A percentile compares a stretch with the other conserved stretches of the same genome.
Evolutionary conservation across 1,140 invertebrate species (phyloP).

Genomic region (Macrobrachium nipponense): DNA sequence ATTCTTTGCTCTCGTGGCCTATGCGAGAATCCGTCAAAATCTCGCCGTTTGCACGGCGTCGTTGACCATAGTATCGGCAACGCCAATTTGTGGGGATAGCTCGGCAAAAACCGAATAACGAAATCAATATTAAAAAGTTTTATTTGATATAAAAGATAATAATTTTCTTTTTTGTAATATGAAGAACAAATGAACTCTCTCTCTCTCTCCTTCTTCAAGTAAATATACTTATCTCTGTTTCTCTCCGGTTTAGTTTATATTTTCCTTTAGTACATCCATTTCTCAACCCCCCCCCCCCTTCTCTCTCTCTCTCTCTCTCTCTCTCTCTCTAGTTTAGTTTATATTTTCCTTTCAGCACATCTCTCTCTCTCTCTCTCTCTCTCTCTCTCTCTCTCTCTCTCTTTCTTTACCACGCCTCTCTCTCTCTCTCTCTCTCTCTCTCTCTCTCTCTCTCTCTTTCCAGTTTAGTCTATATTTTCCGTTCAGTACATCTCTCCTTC

Average conservation of each 20-base stretch:
- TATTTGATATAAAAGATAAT: no score
- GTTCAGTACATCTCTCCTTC: not conserved
- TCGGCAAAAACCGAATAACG: no score
- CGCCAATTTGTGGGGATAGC: no score
- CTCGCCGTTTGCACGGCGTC: no score
- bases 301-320: no score
- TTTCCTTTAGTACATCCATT: not conserved
- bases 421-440: slow-evolving; percentile 14
- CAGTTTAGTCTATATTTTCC: not conserved
- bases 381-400: no score
- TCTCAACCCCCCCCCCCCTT: not conserved
- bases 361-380: not conserved
- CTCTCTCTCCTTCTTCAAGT: not conserved
- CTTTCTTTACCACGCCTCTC: not conserved
- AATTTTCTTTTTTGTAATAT: no score
- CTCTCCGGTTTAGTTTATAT: not conserved
- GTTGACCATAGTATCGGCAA: no score
- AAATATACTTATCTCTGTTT: not conserved
- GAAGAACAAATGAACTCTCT: not conserved
- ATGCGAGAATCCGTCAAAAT: no score
- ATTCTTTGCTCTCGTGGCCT: no score
- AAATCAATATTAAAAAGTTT: no score
- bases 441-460: slow-evolving; percentile 9
- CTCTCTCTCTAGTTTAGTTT: not conserved
- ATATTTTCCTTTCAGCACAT: not conserved